phyloP scores from a whole-genome alignment of 2,797 vertebrate genomes.

The Naso thynnoides region DNA sequence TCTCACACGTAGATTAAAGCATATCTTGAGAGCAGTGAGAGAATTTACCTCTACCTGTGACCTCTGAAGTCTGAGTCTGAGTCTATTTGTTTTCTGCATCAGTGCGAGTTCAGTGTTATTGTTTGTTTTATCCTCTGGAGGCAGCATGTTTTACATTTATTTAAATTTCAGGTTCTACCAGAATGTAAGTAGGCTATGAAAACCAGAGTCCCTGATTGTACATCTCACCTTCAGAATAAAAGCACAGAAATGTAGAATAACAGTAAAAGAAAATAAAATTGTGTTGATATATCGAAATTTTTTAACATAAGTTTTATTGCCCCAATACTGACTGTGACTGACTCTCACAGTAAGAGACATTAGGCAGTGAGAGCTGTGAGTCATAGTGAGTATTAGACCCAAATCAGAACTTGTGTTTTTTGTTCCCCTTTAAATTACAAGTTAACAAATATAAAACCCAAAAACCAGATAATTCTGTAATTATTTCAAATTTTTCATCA shows the following conservation, averaged over 20 bases:
- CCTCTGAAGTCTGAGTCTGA: background rate
- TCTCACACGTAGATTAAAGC: background rate
- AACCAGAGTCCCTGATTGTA: background rate
- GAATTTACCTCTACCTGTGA: background rate
- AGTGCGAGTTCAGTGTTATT: background rate
- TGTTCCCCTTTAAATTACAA: no score
- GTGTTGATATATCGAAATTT: no score
- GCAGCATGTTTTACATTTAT: background rate
- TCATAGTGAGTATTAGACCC: no score
- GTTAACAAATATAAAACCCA: background rate
- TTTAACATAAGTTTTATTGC: no score
- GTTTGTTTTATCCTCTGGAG: background rate
- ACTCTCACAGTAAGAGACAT: no score
- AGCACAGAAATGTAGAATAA: background rate
- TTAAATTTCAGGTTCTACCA: background rate
- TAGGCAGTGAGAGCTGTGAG: no score
- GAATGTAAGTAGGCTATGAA: background rate
- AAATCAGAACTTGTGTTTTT: no score
- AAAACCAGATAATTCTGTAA: background rate
- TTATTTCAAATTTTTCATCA: no score
- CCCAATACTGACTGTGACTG: no score
- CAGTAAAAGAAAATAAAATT: background rate
- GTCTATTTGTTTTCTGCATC: slow-evolving; percentile 3
- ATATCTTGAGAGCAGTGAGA: background rate
- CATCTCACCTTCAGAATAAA: slow-evolving; percentile 2